These are phyloP conservation scores for Styela clava DNA, from an alignment of 23 tunicate species.

Conservation along the genomic window DNA sequence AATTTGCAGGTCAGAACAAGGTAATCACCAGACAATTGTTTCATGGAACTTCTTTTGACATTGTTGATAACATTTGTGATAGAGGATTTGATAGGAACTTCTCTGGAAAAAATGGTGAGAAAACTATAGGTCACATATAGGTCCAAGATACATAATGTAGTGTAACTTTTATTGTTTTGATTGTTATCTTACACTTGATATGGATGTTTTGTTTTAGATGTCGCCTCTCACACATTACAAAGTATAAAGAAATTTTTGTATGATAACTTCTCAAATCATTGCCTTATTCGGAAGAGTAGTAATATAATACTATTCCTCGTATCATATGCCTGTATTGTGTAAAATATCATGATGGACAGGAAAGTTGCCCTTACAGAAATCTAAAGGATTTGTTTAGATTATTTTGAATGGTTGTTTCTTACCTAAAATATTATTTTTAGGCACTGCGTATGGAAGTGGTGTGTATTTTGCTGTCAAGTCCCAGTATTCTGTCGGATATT, in stretches of 20 bases:
- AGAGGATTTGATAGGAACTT: constrained; percentile 20
- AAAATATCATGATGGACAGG: not conserved
- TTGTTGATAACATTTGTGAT: constrained; percentile 5
- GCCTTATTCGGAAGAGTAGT: too few species aligned
- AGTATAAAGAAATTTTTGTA: not conserved
- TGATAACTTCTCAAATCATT: too few species aligned
- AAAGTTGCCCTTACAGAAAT: not conserved
- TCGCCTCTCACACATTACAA: not conserved
- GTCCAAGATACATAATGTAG: too few species aligned
- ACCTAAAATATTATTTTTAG: not conserved
- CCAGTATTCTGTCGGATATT: constrained; percentile 10
- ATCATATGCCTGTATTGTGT: too few species aligned
- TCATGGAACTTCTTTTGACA: not conserved
- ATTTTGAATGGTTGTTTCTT: too few species aligned
- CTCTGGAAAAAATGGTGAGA: constrained; percentile 19
- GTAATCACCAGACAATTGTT: not conserved
- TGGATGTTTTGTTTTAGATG: not conserved
- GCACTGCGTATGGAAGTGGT: constrained; percentile 15
- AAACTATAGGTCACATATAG: too few species aligned
- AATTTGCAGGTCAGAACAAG: not conserved
- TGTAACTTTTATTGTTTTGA: too few species aligned
- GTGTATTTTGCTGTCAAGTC: constrained; percentile 25
- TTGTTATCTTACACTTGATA: too few species aligned
- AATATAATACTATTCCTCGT: too few species aligned
- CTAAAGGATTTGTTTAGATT: too few species aligned